Percentiles rank a stretch among this genome's conserved stretches.
These are phyloP conservation scores for Apus apus DNA, from an alignment of 2,113 vertebrate genomes.

Conservation along the genomic window DNA sequence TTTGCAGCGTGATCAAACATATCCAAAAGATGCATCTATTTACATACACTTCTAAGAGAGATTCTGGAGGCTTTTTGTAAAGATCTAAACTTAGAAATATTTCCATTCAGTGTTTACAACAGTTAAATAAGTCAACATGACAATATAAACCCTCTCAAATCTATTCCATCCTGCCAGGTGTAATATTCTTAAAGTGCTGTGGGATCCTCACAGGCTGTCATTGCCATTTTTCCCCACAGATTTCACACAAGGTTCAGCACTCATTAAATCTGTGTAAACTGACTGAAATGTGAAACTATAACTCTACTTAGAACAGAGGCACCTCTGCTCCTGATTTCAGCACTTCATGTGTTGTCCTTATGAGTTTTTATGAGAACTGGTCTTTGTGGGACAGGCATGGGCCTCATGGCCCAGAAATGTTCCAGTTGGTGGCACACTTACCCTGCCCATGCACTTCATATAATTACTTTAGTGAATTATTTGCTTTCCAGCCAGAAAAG, in stretches of 20 bases:
- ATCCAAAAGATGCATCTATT: background rate
- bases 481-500: background rate
- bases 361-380: background rate
- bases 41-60: background rate
- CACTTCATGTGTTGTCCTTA: background rate
- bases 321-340: background rate
- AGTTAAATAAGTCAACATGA: background rate
- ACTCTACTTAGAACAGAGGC: background rate
- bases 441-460: background rate
- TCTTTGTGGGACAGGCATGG: background rate
- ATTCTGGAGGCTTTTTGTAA: background rate
- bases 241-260: background rate
- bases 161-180: background rate
- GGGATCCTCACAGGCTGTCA: background rate
- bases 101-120: background rate
- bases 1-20: background rate
- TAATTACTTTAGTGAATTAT: background rate
- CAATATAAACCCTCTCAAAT: background rate
- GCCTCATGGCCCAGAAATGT: background rate
- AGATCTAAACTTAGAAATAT: background rate
- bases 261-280: background rate
- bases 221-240: background rate
- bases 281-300: background rate
- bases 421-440: background rate
- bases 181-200: background rate